Evolutionary conservation across 2,113 vertebrate species (phyloP), one percentile per base, ranked within the genome.

Genomic region (Dermatemys mawii): DNA sequence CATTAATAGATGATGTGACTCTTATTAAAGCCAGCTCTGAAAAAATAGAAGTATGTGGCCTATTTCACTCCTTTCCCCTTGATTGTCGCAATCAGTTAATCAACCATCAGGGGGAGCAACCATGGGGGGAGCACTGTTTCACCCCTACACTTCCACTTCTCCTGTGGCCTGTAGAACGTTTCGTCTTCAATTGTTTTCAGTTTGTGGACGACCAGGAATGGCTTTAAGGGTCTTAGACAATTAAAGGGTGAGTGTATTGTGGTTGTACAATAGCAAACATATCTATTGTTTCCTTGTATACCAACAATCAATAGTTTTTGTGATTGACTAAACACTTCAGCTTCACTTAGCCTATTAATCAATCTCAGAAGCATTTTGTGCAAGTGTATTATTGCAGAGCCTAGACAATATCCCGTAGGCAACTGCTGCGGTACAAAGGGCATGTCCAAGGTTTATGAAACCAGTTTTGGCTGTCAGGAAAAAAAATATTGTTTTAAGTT

Each of bases 331-430:
- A 4, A 44, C 16, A 26, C 55, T 91, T 81, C 27, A 13, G 51
- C 81, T 90, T 49, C 89, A 86, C 93, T 92, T 89, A 89, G 93
- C 92, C 85, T 88, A 22, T 0, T 73, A 82, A 89, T 88, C 87
- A 35, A 41, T 79, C 50, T 75, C 81, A 79, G 88, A 48, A 27
- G 13, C 50, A 44, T 55, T 87, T 92, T 86, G 78, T 88, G 88
- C 26, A 54, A 80, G 54, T 24, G 1, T 5, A 4, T n/a, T 60
- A 32, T 50, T 90, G 87, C 80, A 84, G 84, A 85, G 84, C 17
- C 3, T 0, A 49, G 82, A n/a, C 90, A 48, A 91, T 49, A 82
- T 70, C 50, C 63, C 78, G 95, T 91, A 91, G 76, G 82, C 83
- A 94, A 93, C 67, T 70, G 53, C 41, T 55, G 81, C 22, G 1